Conservation (phyloP, 2,797 vertebrate genomes). For the Huso huso region DNA sequence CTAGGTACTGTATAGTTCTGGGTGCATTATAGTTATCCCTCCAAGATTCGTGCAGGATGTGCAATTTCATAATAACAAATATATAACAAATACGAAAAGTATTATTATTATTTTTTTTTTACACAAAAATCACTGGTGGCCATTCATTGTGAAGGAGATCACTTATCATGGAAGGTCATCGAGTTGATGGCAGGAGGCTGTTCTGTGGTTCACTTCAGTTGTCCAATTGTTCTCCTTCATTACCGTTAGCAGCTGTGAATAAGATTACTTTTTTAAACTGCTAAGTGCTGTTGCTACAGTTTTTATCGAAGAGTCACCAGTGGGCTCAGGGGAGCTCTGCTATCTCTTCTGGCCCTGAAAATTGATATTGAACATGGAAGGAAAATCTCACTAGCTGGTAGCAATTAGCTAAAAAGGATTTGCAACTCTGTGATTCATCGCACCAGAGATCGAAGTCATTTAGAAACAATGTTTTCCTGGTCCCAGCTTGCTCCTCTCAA, state of each 20-base stretch:
- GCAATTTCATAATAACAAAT: slow-evolving; percentile 4
- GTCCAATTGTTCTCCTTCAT: slow-evolving; percentile 55
- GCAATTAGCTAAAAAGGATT: slow-evolving; percentile 99
- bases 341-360: slow-evolving; percentile 91
- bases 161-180: slow-evolving; percentile 63
- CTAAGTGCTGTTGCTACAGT: slow-evolving; percentile 87
- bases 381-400: slow-evolving; percentile 88
- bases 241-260: slow-evolving; percentile 73
- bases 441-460: slow-evolving; percentile 85
- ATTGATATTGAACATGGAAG: slow-evolving; percentile 98
- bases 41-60: neutral
- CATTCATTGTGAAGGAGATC: slow-evolving; percentile 8
- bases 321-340: slow-evolving; percentile 75
- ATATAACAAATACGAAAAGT: slow-evolving; percentile 1
- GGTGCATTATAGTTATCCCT: too few species aligned
- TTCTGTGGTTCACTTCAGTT: slow-evolving; percentile 58
- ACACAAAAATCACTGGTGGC: neutral
- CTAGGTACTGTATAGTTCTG: too few species aligned
- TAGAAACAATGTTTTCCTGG: slow-evolving; percentile 66
- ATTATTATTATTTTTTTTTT: slow-evolving; percentile 5
- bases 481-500: slow-evolving; percentile 47
- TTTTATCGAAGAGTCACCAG: slow-evolving; percentile 77
- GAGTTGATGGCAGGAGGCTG: slow-evolving; percentile 53
- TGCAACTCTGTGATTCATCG: slow-evolving; percentile 91
- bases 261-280: slow-evolving; percentile 70